Base-by-base conservation (phyloP, 1,140 invertebrate species). In the Eumaeus atala region DNA sequence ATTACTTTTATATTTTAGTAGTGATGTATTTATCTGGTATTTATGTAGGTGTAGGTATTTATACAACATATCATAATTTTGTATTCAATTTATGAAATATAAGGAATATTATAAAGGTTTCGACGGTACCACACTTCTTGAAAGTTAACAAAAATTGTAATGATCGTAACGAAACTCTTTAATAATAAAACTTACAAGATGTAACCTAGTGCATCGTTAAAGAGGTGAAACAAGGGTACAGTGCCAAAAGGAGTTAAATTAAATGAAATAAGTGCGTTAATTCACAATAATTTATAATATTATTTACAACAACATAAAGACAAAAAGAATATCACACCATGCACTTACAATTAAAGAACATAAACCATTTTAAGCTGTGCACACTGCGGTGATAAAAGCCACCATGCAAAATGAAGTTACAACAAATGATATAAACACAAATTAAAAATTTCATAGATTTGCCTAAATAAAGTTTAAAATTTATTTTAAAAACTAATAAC, bases 221-320 rank as follows among this genome's bases (percentile, higher is more conserved):
- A 63, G 59, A 48, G 54, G 62, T 66, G 63, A 72, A 71, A 60
- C 66, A 64, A 64, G 57, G 69, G 73, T 73, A 69, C 64, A 73
- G 63, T 77, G 72, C 71, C 52, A 60, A 68, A 71, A 76, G 77
- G 77, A 76, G 74, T 75, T 67, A 77, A 64, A 77, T 69, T 60
- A 84, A 86, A 86, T 84, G 80, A 86, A 86, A 82, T 78, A 78
- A 82, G 81, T 82, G 79, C 77, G 72, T 77, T 84, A 80, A 81
- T 80, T 86, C 67, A 83, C 70, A 83, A 78, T 78, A 73, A 66
- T 66, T 64, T 79, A 70, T 80, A 70, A 77, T 77, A 81, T 84
- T 84, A 86, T 84, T 84, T 86, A 86, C 79, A 84, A 83, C 55
- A 66, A 78, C 71, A 75, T 65, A 74, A 54, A 65, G 51, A 77